Percentiles rank a stretch among this genome's conserved stretches.
Evolutionary conservation across 2,113 vertebrate genomes (phyloP).

Genomic region (Brachionichthys hirsutus): DNA sequence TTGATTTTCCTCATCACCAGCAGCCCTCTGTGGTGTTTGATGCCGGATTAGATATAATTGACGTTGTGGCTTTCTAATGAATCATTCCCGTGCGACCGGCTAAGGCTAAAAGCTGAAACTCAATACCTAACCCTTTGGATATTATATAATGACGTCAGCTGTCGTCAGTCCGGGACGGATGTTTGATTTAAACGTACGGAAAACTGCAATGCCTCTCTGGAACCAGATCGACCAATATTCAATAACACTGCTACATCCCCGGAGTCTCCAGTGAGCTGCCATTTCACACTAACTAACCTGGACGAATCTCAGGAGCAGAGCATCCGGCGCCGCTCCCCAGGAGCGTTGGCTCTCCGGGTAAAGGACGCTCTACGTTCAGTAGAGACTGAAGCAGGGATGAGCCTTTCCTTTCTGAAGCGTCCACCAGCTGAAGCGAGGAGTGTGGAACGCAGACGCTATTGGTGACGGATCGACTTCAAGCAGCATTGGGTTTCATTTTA

Average conservation of each 20-base stretch:
- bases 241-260: slow-evolving; percentile 20
- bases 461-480: too few species aligned
- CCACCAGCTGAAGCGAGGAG: too few species aligned
- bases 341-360: slow-evolving; percentile 5
- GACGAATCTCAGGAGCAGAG: slow-evolving; percentile 6
- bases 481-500: too few species aligned
- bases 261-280: slow-evolving; percentile 4
- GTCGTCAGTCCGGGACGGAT: slow-evolving; percentile 6
- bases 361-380: neutral
- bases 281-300: slow-evolving; percentile 1
- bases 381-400: too few species aligned
- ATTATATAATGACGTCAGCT: neutral
- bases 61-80: slow-evolving; percentile 18
- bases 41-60: slow-evolving; percentile 20
- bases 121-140: neutral
- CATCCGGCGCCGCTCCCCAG: too few species aligned
- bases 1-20: slow-evolving; percentile 27
- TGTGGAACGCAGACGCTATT: too few species aligned
- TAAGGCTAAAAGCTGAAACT: slow-evolving; percentile 22
- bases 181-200: slow-evolving; percentile 19
- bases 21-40: slow-evolving; percentile 1
- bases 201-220: neutral
- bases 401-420: too few species aligned
- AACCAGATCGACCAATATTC: slow-evolving; percentile 7
- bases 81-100: neutral